Base-by-base conservation (phyloP, 2,797 vertebrate species). In the Schizopygopsis pylzovi region DNA sequence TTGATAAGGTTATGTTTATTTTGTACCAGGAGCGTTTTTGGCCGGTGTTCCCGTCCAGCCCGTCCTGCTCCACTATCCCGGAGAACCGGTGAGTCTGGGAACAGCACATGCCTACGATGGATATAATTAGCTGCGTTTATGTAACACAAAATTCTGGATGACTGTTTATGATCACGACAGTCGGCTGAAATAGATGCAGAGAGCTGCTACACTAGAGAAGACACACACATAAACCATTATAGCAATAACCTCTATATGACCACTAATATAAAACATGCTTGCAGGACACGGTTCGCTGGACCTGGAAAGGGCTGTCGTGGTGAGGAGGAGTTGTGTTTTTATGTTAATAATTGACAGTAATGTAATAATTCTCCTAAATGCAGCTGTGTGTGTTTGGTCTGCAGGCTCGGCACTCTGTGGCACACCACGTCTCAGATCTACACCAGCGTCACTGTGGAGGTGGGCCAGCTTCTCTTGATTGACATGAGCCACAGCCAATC, bases 1-100 rank as follows among this genome's bases (percentile, higher is more conserved):
- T 20, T 54, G 52, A 20, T 54, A 54, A 54, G 59, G 9, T 63
- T 20, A 13, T 67, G 10, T 15, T n/a, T n/a, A 37, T 71, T 37
- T 37, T 12, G 28, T 6, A 6, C 8, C 90, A 98, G 97, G 97
- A 92, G 97, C 97, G 47, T 98, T 98, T 88, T 93, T 97, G 4
- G 93, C 96, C 0, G 97, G 97, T 33, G 96, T 97, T 59, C 96
- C 97, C 0, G 95, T 98, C 79, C 97, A 98, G 89, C 97, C 97
- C 6, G 96, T 98, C 86, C 91, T 98, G 89, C 90, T 98, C 90
- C 95, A 90, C 84, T 97, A 98, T 91, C 96, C 96, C 76, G 97
- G 97, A 90, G 94, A 92, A 82, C 86, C 96, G 95, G 97, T 98
- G 91, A 96, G 97, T 93, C 15, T 20, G 43, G 67, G 39, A 37